Percentiles rank a stretch among this genome's conserved stretches.
Evolutionary conservation across 2,888 invertebrate genomes (phyloP).

Genomic region (Brachyptera risi): DNA sequence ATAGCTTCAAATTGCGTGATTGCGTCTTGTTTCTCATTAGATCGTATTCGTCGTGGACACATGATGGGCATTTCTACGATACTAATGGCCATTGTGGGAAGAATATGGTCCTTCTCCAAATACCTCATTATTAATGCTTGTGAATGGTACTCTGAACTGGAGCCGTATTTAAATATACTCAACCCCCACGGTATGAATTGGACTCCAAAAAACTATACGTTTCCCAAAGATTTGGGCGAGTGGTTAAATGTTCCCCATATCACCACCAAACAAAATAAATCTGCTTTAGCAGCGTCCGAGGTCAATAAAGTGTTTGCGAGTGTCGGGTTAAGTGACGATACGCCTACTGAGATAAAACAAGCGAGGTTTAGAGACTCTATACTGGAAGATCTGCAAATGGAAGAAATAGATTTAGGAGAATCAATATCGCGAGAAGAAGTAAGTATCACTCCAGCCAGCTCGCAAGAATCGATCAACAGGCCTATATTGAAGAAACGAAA

Average conservation of each 20-base stretch:
- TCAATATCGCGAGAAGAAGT: background rate
- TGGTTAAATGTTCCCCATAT: slow-evolving; percentile 43
- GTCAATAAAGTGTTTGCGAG: too few relatives aligned
- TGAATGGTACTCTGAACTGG: slow-evolving; percentile 51
- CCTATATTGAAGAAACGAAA: background rate
- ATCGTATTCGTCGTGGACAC: slow-evolving; percentile 43
- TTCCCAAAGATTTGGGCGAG: slow-evolving; percentile 48
- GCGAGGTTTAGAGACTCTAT: too few relatives aligned
- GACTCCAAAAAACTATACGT: slow-evolving; percentile 46
- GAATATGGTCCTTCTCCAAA: slow-evolving; percentile 50
- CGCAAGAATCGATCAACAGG: background rate
- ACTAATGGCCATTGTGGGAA: slow-evolving; percentile 45
- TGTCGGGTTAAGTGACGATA: background rate
- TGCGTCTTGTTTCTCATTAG: slow-evolving; percentile 50
- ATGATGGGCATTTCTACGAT: slow-evolving; percentile 15
- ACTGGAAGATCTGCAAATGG: background rate
- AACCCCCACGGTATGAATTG: slow-evolving; percentile 49
- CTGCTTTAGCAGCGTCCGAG: background rate
- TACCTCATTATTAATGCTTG: slow-evolving; percentile 49
- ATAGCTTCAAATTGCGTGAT: slow-evolving; percentile 49
- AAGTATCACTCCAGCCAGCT: background rate
- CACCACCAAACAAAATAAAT: background rate
- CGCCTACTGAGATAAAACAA: background rate
- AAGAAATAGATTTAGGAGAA: background rate
- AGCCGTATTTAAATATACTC: slow-evolving; percentile 45